Percentiles rank a stretch among this genome's conserved stretches.
phyloP scores from a whole-genome alignment of 2,797 vertebrate genomes.

The Melanotaenia pygmaea region DNA sequence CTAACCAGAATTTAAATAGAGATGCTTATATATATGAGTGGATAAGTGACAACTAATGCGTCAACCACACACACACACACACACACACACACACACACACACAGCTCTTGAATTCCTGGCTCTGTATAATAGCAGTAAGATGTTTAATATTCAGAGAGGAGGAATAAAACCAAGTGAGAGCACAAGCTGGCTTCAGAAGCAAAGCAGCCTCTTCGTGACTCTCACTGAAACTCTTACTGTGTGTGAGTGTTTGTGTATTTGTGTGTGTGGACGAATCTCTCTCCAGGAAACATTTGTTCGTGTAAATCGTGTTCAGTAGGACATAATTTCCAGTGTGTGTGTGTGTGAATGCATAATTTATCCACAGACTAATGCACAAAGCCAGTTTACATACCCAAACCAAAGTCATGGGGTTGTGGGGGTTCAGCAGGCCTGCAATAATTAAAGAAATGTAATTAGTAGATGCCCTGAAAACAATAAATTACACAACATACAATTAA shows the following conservation, averaged over 20 bases:
- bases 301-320: conserved; percentile 2
- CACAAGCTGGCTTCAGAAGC: conserved; percentile 34
- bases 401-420: conserved; percentile 31
- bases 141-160: conserved; percentile 59
- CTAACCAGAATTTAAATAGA: background rate
- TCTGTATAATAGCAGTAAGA: conserved; percentile 19
- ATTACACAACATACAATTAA: background rate
- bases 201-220: conserved; percentile 47
- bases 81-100: background rate
- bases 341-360: background rate
- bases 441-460: background rate
- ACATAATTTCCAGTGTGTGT: background rate
- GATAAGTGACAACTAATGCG: background rate
- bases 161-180: conserved; percentile 27
- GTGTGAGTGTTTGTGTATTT: too few relatives aligned
- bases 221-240: conserved; percentile 13
- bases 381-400: conserved; percentile 41
- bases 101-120: conserved; percentile 31
- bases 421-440: conserved; percentile 58
- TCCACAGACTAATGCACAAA: background rate
- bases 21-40: background rate
- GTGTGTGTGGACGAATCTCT: conserved; percentile 22
- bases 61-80: conserved; percentile 6
- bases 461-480: background rate
- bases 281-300: conserved; percentile 50